These are phyloP conservation scores for Canis aureus DNA, from an alignment of 2,113 vertebrate species.

Conservation along the genomic window DNA sequence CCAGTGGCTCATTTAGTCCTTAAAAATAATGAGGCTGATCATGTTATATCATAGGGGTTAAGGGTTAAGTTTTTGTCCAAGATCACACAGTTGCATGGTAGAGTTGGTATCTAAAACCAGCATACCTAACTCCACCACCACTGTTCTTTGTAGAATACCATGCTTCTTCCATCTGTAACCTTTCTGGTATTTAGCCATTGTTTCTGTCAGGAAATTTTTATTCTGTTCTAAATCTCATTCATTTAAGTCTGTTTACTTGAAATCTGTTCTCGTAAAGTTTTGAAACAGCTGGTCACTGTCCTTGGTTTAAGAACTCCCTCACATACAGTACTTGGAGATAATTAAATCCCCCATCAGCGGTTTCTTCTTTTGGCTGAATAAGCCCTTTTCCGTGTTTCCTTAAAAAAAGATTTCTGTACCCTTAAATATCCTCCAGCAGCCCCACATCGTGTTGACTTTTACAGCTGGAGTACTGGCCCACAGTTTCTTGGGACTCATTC, in stretches of 20 bases:
- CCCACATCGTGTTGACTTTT: not conserved
- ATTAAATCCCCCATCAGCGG: slow-evolving; percentile 68
- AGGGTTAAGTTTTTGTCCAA: slow-evolving; percentile 23
- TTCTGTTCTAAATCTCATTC: slow-evolving; percentile 38
- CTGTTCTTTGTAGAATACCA: not conserved
- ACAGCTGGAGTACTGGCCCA: not conserved
- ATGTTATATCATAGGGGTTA: not conserved
- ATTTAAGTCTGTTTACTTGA: slow-evolving; percentile 42
- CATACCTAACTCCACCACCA: not conserved
- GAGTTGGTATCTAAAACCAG: not conserved
- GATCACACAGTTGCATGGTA: not conserved
- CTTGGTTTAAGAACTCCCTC: slow-evolving; percentile 57
- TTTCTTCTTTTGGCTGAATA: slow-evolving; percentile 71
- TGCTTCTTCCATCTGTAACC: not conserved
- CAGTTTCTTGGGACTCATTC: not conserved
- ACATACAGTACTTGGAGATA: not conserved
- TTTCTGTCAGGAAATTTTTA: not conserved
- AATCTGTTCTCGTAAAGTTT: slow-evolving; percentile 61
- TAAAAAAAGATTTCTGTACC: slow-evolving; percentile 66
- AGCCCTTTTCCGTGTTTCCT: slow-evolving; percentile 36
- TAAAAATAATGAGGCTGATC: not conserved
- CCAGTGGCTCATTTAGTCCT: not conserved
- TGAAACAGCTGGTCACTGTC: slow-evolving; percentile 69
- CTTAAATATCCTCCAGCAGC: slow-evolving; percentile 66
- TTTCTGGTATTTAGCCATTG: not conserved